Evolutionary conservation across 1,140 invertebrate genomes (phyloP).

Genomic region (Nixonia krombeini): DNA sequence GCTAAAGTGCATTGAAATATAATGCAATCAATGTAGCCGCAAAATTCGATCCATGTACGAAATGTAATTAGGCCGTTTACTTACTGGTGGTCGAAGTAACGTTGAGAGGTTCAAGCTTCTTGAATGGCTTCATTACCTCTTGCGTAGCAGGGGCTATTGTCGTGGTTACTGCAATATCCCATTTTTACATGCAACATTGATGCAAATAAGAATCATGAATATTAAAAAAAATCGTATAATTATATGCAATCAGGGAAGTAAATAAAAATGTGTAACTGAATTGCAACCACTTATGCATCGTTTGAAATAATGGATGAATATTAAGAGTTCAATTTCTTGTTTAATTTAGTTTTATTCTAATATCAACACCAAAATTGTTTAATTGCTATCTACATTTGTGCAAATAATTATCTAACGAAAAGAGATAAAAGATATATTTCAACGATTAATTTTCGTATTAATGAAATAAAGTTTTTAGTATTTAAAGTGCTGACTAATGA

Average conservation of each 20-base stretch:
- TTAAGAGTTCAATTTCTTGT: no score
- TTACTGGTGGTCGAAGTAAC: slow-evolving; percentile 60
- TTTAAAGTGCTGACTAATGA: no score
- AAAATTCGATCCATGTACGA: slow-evolving; percentile 18
- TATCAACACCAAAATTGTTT: no score
- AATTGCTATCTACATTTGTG: no score
- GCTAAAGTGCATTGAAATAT: slow-evolving; percentile 19
- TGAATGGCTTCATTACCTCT: slow-evolving; percentile 59
- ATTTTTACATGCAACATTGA: slow-evolving; percentile 71
- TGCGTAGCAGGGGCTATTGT: slow-evolving; percentile 63
- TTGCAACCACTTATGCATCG: background rate
- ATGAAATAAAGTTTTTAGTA: no score
- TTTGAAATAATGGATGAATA: no score
- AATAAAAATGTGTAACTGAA: slow-evolving; percentile 7
- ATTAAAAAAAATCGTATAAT: slow-evolving; percentile 46
- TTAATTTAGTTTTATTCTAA: no score
- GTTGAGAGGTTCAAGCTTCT: slow-evolving; percentile 58
- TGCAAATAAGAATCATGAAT: slow-evolving; percentile 62
- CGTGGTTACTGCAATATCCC: slow-evolving; percentile 69
- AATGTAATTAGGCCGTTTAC: slow-evolving; percentile 47
- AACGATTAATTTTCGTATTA: no score
- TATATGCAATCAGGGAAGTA: slow-evolving; percentile 19
- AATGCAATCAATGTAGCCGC: slow-evolving; percentile 13
- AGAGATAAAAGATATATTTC: no score
- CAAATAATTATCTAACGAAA: no score